Base-by-base conservation (phyloP, 2,797 vertebrate species). In the Semaprochilodus insignis region DNA sequence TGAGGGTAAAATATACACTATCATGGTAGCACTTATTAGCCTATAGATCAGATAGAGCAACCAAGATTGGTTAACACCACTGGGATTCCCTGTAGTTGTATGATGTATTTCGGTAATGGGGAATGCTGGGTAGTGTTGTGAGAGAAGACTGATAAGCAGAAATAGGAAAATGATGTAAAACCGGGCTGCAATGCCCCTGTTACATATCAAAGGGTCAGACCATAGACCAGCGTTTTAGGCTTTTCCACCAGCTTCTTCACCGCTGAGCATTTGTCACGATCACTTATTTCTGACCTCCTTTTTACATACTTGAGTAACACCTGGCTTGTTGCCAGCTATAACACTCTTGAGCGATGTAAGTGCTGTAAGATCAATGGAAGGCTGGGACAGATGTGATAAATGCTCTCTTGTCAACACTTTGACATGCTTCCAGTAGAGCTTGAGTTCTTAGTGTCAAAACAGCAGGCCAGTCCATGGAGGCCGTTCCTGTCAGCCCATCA, bases 321-420 rank as follows among this genome's bases (percentile, higher is more conserved):
- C 70, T 81, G 80, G 79, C 74, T 57, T 52, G 77, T 89, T 81
- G 83, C 89, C 87, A 83, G 17, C 23, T 71, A 36, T 78, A 83
- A 82, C 83, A 88, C 89, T 85, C 78, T 44, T 83, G 81, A 83
- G 81, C 82, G 90, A 31, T 55, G 40, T 88, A 88, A 88, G 88
- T 88, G 87, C 87, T 77, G 59, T 88, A 90, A 87, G 88, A 91
- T 93, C 89, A 90, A 92, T 94, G 90, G 87, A 78, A 59, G 74
- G 83, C 62, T 89, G 82, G 90, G 91, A 90, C 86, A 81, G 87
- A 80, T 77, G 88, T 93, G 93, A 94, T 91, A 86, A 91, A 94
- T 91, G 88, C 82, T 85, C 36, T 72, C 77, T 72, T 82, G 81
- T 86, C 44, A 71, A 83, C 86, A 83, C 85, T 90, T 89, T 91